Conservation (phyloP, 2,797 vertebrate genomes). For the Eptatretus atami region DNA sequence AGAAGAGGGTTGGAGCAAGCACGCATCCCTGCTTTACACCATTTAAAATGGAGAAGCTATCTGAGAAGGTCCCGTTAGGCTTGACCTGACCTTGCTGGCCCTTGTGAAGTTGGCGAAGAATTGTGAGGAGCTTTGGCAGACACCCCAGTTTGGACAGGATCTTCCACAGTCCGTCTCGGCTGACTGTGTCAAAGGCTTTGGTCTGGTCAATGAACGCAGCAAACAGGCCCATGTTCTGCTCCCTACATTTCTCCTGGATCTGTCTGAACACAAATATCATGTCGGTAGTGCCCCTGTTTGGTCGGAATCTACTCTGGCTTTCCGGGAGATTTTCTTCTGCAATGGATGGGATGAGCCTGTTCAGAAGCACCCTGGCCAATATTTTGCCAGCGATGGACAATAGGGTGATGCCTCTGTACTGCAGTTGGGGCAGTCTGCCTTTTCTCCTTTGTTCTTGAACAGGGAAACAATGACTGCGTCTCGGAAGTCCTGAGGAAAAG, state of each 20-base stretch:
- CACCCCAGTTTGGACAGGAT: neutral
- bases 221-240: neutral
- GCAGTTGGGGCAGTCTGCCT: neutral
- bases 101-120: too few species aligned
- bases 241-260: too few species aligned
- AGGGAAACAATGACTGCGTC: too few species aligned
- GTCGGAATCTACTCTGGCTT: neutral
- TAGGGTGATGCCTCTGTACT: neutral
- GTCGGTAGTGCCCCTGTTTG: neutral
- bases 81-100: too few species aligned
- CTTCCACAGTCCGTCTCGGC: neutral
- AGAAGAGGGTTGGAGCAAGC: too few species aligned
- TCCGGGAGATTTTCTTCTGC: neutral
- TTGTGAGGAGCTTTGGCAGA: neutral
- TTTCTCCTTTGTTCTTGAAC: too few species aligned
- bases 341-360: too few species aligned
- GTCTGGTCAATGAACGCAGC: conserved; percentile 1
- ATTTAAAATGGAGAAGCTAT: too few species aligned
- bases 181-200: neutral
- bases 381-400: neutral
- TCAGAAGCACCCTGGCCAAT: neutral
- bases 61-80: too few species aligned
- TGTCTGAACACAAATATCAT: neutral
- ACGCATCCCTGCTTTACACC: too few species aligned
- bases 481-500: neutral